Conservation (phyloP, 2,888 invertebrate species). For the Diaperis boleti region DNA sequence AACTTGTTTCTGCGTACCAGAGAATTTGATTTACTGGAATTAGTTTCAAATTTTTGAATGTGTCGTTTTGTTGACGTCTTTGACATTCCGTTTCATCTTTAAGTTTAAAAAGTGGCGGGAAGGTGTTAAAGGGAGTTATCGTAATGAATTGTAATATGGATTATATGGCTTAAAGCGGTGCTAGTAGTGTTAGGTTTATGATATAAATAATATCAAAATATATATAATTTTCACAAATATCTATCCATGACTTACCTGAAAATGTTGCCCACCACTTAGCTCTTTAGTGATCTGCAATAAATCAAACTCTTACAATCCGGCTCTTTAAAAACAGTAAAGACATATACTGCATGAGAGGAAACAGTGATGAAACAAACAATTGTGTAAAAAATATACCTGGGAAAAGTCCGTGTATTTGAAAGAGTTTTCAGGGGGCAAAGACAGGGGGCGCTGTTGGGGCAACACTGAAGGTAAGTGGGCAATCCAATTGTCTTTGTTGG, state of each 20-base stretch:
- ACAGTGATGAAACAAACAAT: conserved; percentile 20
- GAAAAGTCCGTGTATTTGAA: conserved; percentile 55
- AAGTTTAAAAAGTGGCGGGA: no score
- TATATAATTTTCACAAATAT: no score
- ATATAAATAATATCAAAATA: no score
- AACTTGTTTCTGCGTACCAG: no score
- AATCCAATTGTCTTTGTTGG: conserved; percentile 56
- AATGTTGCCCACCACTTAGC: conserved; percentile 27
- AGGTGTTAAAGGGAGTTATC: no score
- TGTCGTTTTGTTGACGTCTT: no score
- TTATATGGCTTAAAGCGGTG: no score
- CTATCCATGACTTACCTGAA: conserved; percentile 25
- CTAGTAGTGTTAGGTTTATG: no score
- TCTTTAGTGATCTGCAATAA: conserved; percentile 45
- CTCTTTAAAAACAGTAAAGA: background rate
- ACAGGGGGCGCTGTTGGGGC: conserved; percentile 57
- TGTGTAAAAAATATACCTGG: conserved; percentile 57
- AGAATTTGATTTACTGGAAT: no score
- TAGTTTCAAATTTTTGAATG: no score
- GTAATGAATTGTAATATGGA: no score
- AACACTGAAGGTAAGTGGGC: conserved; percentile 59
- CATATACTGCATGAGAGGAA: background rate
- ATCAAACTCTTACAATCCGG: background rate
- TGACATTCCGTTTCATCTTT: no score
- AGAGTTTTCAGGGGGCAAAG: conserved; percentile 57